phyloP scores from a whole-genome alignment of 2,888 invertebrate genomes.

The Didymodactylos carnosus region DNA sequence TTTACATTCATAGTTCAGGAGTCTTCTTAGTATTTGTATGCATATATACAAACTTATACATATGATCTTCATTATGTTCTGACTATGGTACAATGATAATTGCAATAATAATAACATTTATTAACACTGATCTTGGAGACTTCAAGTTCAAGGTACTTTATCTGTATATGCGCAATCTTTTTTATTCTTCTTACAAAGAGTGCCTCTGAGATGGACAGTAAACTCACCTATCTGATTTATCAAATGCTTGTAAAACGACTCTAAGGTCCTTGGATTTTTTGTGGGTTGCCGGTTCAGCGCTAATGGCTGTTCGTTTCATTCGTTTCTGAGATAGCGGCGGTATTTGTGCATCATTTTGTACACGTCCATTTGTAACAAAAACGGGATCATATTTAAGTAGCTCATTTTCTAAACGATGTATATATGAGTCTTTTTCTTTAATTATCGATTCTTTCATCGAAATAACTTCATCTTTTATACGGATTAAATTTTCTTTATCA shows the following conservation, averaged over 20 bases:
- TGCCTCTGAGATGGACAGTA: too few species aligned
- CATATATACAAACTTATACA: too few species aligned
- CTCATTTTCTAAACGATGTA: slow-evolving; percentile 1
- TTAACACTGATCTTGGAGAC: too few species aligned
- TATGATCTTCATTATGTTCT: too few species aligned
- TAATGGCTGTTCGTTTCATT: slow-evolving; percentile 8
- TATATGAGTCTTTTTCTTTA: slow-evolving; percentile 9
- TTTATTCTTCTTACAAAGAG: too few species aligned
- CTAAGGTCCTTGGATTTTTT: slow-evolving; percentile 3
- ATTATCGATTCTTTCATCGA: slow-evolving; percentile 10
- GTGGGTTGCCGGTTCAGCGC: slow-evolving; percentile 5
- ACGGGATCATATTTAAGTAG: background rate
- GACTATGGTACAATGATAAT: too few species aligned
- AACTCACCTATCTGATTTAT: slow-evolving; percentile 7
- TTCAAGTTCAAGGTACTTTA: too few species aligned
- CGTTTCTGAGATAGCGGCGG: background rate
- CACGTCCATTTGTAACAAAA: background rate
- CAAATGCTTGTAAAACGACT: background rate
- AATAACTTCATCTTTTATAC: slow-evolving; percentile 13
- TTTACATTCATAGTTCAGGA: too few species aligned
- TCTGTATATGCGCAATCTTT: too few species aligned
- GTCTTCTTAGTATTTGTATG: too few species aligned
- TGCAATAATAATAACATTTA: too few species aligned
- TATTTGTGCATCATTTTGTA: background rate
- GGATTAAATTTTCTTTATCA: background rate